Percentiles rank a stretch among this genome's conserved stretches.
phyloP scores from a whole-genome alignment of 1,140 invertebrate species.

The Stegodyphus mimosarum region DNA sequence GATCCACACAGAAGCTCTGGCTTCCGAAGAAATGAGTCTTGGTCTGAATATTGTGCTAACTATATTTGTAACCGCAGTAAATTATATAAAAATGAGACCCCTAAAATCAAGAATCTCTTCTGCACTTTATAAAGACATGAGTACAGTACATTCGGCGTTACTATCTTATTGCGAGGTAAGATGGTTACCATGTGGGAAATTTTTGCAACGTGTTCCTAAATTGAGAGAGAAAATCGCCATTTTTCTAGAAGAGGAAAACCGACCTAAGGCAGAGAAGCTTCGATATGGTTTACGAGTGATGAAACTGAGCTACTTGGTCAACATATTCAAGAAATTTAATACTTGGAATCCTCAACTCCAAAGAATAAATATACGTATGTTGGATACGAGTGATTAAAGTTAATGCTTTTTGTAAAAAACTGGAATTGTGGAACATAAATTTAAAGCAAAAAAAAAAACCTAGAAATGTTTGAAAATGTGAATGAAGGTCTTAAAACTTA shows the following conservation, averaged over 20 bases:
- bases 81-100: conserved; percentile 3
- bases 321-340: neutral
- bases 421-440: neutral
- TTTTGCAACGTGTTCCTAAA: conserved; percentile 3
- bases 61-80: conserved; percentile 5
- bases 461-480: no score
- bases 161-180: neutral
- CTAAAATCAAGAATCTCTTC: neutral
- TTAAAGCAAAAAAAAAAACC: neutral
- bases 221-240: neutral
- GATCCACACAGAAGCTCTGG: conserved; percentile 9
- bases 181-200: conserved; percentile 2
- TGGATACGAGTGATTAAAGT: conserved; percentile 1
- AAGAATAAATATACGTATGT: conserved; percentile 1
- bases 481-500: no score
- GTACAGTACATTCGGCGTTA: neutral
- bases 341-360: neutral
- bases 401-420: neutral
- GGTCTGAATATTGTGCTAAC: neutral
- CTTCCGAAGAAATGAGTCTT: conserved; percentile 1
- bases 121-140: neutral
- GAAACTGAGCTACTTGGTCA: conserved; percentile 7
- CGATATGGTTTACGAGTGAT: neutral
- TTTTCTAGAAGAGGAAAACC: neutral
- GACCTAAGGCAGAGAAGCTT: neutral